Conservation (phyloP, 1,140 invertebrate genomes). For the Sogatella furcifera region DNA sequence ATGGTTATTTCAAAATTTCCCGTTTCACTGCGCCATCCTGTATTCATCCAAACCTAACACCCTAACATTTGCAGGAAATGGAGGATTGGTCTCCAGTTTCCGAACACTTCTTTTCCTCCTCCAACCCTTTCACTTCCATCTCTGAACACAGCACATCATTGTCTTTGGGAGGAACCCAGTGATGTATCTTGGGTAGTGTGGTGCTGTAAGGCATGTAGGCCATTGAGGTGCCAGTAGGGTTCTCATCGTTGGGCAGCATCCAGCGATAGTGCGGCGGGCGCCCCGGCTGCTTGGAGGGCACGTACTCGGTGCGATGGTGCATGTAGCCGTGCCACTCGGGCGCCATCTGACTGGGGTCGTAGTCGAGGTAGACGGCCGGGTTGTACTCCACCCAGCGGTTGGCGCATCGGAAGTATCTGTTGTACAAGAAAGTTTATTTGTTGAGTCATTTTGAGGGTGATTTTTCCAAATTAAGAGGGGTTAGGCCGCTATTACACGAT, state of each 20-base stretch:
- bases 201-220: slow-evolving; percentile 85
- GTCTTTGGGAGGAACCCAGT: slow-evolving; percentile 70
- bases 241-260: slow-evolving; percentile 72
- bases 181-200: slow-evolving; percentile 67
- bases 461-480: too few species aligned
- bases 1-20: too few species aligned
- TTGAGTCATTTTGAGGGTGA: too few species aligned
- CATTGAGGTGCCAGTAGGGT: slow-evolving; percentile 62
- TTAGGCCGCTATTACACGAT: too few species aligned
- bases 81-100: too few species aligned
- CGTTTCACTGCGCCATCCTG: too few species aligned
- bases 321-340: slow-evolving; percentile 83
- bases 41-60: too few species aligned
- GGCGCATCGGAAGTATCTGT: slow-evolving; percentile 39
- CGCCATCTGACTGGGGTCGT: slow-evolving; percentile 84
- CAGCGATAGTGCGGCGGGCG: slow-evolving; percentile 65
- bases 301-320: slow-evolving; percentile 68
- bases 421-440: too few species aligned
- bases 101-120: too few species aligned
- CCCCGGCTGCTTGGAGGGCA: slow-evolving; percentile 53
- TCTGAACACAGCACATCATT: too few species aligned
- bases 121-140: too few species aligned
- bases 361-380: slow-evolving; percentile 63
- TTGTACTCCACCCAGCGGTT: slow-evolving; percentile 91
- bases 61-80: too few species aligned